A percentile compares a stretch with the other conserved stretches of the same genome.
phyloP scores from a whole-genome alignment of 2,797 vertebrate genomes.

The Manis pentadactyla region DNA sequence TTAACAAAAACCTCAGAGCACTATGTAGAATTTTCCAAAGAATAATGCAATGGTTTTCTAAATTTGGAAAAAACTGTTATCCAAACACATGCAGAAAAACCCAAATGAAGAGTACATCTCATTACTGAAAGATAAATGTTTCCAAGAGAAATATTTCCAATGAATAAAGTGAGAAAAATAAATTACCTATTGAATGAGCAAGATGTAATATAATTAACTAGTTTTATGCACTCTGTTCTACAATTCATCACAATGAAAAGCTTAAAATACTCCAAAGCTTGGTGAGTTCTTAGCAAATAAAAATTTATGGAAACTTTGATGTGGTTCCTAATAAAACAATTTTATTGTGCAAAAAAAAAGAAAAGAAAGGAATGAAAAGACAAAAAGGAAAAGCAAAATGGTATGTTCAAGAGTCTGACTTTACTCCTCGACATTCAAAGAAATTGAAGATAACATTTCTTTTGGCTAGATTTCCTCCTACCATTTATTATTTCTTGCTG shows the following conservation, averaged over 20 bases:
- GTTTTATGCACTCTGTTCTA: not conserved
- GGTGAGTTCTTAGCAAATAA: not conserved
- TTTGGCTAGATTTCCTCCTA: not conserved
- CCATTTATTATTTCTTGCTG: not conserved
- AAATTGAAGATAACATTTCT: not conserved
- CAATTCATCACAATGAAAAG: not conserved
- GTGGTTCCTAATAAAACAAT: not conserved
- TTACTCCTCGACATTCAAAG: not conserved
- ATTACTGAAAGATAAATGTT: not conserved
- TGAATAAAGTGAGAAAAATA: not conserved
- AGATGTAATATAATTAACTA: not conserved
- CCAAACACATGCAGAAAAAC: not conserved
- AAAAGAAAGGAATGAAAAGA: not conserved
- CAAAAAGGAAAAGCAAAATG: not conserved
- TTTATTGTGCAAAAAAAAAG: not conserved
- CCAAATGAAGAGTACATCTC: not conserved
- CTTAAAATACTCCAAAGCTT: not conserved
- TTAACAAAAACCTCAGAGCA: not conserved
- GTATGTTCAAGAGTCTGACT: not conserved
- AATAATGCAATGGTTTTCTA: not conserved
- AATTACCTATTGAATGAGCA: slow-evolving; percentile 26
- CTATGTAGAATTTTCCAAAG: not conserved
- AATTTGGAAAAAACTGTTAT: not conserved
- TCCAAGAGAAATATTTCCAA: not conserved
- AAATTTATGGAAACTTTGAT: not conserved